Base-by-base conservation (phyloP, 2,113 vertebrate genomes). In the Cyanocitta stelleri region DNA sequence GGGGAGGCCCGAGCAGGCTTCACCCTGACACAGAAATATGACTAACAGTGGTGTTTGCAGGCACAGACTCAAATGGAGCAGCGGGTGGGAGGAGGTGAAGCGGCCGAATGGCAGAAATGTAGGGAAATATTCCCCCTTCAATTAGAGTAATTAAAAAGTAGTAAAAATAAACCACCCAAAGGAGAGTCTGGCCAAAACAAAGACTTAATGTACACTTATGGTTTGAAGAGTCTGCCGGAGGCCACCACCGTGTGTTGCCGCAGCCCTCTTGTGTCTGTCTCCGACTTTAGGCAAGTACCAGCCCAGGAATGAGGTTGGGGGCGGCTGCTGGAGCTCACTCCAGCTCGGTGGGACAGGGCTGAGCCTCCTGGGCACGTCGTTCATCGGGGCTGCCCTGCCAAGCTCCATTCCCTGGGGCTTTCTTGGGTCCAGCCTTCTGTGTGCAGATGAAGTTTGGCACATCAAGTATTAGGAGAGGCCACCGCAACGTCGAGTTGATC, bases 121-220 rank as follows among this genome's bases (percentile, higher is more conserved):
- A 93, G 96, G 82, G 73, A 97, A 97, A 94, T 93, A 94, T 48
- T 90, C 79, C 92, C 94, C 94, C 93, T 97, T 96, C 96, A 97
- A 97, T 96, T 96, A 97, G 92, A 95, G 94, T 90, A 97, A 97
- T 97, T 97, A 97, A 97, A 96, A 97, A 96, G 95, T 83, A 97
- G 95, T 96, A 97, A 96, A 97, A 97, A 97, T 95, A 97, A 97
- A 97, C 95, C 97, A 97, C 93, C 92, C 93, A 37, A 90, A 79
- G 3, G 91, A 83, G 77, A 93, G 76, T 85, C 90, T 93, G 87
- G 95, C 95, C 96, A 96, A 97, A 96, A 95, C 88, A 91, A 94
- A 97, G 91, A 80, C 83, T 92, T 94, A 96, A 96, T 87, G 89
- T 95, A 96, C 87, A 85, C 86, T 97, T 97, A 93, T 15, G 90